Evolutionary conservation across 1,140 invertebrate genomes (phyloP).

Genomic region (Bombus breviceps): DNA sequence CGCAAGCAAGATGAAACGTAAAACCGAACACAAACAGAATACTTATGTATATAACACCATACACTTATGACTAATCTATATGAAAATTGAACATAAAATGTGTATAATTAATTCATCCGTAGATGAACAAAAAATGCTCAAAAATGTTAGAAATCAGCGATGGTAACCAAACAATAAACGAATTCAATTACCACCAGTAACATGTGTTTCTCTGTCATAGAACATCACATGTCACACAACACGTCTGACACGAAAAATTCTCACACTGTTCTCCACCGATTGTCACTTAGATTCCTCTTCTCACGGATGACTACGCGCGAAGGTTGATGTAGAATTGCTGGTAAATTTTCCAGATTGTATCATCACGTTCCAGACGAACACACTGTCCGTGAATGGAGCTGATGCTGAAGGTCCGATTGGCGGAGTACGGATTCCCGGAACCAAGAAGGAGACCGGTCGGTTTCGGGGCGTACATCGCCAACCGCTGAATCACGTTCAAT

Average conservation of each 20-base stretch:
- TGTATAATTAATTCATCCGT: not conserved
- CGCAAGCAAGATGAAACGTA: too few relatives aligned
- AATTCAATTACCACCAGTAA: not conserved
- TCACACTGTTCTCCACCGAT: not conserved
- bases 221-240: not conserved
- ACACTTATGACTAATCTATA: too few relatives aligned
- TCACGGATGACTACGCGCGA: not conserved
- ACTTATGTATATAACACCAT: too few relatives aligned
- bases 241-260: not conserved
- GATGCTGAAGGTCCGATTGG: conserved; percentile 55
- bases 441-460: conserved; percentile 49
- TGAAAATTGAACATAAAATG: not conserved
- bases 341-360: conserved; percentile 11
- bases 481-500: conserved; percentile 70
- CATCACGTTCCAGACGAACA: conserved; percentile 42
- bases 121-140: not conserved
- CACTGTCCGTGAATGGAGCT: conserved; percentile 43
- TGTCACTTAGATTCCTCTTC: not conserved
- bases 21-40: too few relatives aligned
- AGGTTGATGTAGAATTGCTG: not conserved
- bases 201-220: not conserved
- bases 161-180: not conserved
- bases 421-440: conserved; percentile 65
- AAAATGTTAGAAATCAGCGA: not conserved
- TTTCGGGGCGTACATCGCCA: conserved; percentile 66